A percentile compares a stretch with the other conserved stretches of the same genome.
Conservation (phyloP, 2,797 vertebrate genomes). For the Clarias pachynema region DNA sequence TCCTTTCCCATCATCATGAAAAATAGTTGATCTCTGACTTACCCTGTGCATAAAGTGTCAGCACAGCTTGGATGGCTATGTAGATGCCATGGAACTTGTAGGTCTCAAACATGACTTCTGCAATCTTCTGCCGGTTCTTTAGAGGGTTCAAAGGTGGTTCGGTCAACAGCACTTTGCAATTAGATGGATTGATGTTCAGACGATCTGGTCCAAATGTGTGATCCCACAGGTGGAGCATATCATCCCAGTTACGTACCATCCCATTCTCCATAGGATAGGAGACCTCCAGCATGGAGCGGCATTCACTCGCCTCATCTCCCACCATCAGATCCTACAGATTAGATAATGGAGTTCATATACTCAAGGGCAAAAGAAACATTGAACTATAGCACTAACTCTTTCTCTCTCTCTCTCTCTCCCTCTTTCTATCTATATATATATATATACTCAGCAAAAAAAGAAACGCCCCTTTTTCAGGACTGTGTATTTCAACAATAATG, state of each 20-base stretch:
- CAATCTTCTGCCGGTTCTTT: conserved; percentile 83
- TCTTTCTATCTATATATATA: too few species aligned
- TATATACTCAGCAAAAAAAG: too few species aligned
- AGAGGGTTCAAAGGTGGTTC: conserved; percentile 83
- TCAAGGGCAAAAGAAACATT: too few species aligned
- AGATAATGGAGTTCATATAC: too few species aligned
- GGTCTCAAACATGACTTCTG: conserved; percentile 83
- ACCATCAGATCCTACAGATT: conserved; percentile 80
- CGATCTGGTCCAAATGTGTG: conserved; percentile 79
- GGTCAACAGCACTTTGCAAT: conserved; percentile 82
- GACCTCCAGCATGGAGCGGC: conserved; percentile 81
- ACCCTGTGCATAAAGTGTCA: conserved; percentile 85
- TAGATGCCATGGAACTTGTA: conserved; percentile 82
- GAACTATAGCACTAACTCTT: too few species aligned
- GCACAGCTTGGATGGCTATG: conserved; percentile 82
- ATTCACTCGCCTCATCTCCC: conserved; percentile 81
- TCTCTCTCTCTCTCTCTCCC: too few species aligned
- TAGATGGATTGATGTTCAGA: conserved; percentile 70
- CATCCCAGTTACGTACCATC: conserved; percentile 81
- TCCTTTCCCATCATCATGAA: neutral
- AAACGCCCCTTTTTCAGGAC: too few species aligned
- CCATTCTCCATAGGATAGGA: conserved; percentile 86
- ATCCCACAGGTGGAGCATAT: conserved; percentile 85
- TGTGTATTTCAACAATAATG: too few species aligned
- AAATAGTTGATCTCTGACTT: conserved; percentile 28